These are phyloP conservation scores for Odocoileus hemionus DNA, from an alignment of 2,113 vertebrate genomes.

Conservation along the genomic window DNA sequence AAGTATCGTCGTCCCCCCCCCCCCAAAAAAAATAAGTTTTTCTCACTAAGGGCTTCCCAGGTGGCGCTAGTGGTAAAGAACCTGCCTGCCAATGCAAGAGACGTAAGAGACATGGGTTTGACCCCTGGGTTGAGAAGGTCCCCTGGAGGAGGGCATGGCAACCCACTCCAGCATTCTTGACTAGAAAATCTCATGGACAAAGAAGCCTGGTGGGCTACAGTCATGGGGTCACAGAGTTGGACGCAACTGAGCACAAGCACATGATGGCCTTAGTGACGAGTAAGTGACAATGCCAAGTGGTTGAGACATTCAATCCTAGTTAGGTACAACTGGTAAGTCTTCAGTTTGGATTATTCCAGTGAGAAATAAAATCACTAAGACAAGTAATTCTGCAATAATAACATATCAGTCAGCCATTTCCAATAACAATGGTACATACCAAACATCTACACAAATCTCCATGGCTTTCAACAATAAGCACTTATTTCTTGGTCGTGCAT, in stretches of 20 bases:
- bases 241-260: neutral
- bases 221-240: neutral
- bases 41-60: neutral
- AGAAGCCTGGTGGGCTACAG: neutral
- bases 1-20: neutral
- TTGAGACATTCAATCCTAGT: neutral
- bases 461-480: neutral
- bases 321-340: neutral
- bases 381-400: conserved; percentile 17
- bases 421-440: neutral
- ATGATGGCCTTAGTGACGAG: neutral
- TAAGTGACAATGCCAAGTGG: conserved; percentile 12
- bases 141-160: neutral
- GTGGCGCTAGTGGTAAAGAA: neutral
- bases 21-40: conserved; percentile 12
- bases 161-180: neutral
- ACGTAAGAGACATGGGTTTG: neutral
- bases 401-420: neutral
- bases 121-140: neutral
- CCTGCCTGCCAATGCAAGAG: neutral
- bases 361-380: conserved; percentile 15
- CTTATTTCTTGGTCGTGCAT: neutral
- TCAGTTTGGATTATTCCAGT: neutral
- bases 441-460: conserved; percentile 21
- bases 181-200: neutral